Conservation (phyloP, 2,797 vertebrate genomes). For the Acanthopagrus latus region DNA sequence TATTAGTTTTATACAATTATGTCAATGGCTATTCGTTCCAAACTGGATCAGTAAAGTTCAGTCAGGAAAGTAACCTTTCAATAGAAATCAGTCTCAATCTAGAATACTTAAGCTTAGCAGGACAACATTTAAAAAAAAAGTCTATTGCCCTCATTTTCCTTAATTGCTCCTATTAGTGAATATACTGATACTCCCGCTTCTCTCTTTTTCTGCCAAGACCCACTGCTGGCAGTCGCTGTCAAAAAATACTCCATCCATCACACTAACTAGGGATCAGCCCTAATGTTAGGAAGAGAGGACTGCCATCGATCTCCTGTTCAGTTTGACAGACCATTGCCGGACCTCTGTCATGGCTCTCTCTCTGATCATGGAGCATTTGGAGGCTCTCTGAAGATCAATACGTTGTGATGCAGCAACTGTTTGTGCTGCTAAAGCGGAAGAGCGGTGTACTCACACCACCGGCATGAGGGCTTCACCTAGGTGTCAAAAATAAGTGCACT, state of each 20-base stretch:
- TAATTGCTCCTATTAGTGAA: background rate
- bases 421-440: conserved; percentile 17
- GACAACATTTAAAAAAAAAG: no score
- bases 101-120: background rate
- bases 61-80: background rate
- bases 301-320: conserved; percentile 40
- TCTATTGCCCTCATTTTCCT: background rate
- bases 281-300: conserved; percentile 14
- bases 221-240: background rate
- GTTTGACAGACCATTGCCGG: conserved; percentile 1
- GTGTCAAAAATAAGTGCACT: conserved; percentile 27
- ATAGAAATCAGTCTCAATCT: background rate
- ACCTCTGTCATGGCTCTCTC: conserved; percentile 1
- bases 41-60: background rate
- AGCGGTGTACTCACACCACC: background rate
- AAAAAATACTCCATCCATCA: conserved; percentile 21
- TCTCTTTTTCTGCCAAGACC: background rate
- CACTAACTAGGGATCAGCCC: conserved; percentile 32
- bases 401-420: conserved; percentile 18
- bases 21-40: background rate
- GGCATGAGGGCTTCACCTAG: background rate
- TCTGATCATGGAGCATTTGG: background rate
- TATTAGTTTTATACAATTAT: background rate
- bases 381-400: conserved; percentile 17
- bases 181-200: background rate